A percentile compares a stretch with the other conserved stretches of the same genome.
phyloP scores from a whole-genome alignment of 2,797 vertebrate species.

The Myiotriccus ornatus region DNA sequence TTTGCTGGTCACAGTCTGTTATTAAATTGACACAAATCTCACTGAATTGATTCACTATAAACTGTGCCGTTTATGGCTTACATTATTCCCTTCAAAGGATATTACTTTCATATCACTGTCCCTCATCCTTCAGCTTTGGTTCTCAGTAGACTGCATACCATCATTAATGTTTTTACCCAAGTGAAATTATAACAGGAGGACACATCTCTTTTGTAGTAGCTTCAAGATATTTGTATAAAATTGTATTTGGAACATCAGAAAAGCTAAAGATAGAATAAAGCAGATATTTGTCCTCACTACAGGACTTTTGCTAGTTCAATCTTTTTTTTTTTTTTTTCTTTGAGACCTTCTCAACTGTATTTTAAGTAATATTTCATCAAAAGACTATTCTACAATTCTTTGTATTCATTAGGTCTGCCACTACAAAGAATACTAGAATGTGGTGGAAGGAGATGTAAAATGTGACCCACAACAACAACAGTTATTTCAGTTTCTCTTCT shows the following conservation, averaged over 20 bases:
- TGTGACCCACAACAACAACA: fast-evolving
- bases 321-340: fast-evolving
- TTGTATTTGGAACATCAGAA: background rate
- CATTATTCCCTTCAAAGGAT: background rate
- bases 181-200: background rate
- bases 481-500: background rate
- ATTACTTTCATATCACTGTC: background rate
- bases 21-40: background rate
- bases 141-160: background rate
- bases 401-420: background rate
- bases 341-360: background rate
- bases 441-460: background rate
- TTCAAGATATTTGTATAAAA: background rate
- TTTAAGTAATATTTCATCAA: background rate
- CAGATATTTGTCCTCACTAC: background rate
- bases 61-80: background rate
- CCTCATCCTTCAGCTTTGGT: background rate
- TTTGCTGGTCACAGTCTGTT: background rate
- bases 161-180: background rate
- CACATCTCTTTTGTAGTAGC: background rate
- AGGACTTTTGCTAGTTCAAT: background rate
- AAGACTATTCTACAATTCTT: background rate
- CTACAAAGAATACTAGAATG: background rate
- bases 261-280: background rate
- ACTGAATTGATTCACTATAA: background rate